Base-by-base conservation (phyloP, 2,888 invertebrate species). In the Horisme vitalbata region DNA sequence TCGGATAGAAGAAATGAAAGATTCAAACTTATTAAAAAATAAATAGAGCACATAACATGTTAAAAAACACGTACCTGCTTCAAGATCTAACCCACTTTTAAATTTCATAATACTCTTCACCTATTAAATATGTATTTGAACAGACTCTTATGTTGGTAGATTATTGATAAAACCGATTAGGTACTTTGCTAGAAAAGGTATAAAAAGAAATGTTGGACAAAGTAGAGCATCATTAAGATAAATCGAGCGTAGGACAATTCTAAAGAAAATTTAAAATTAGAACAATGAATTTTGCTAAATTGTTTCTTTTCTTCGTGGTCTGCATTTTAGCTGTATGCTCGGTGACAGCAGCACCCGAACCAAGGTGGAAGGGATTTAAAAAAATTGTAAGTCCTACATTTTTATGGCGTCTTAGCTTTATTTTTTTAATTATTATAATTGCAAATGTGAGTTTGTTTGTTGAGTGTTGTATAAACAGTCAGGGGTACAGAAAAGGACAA, bases 331-430 rank as follows among this genome's bases (percentile, higher is more conserved):
- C 60, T 8, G 8, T 71, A 12, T 30, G 50, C 1, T 39, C 47
- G 0, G 61, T 71, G 7, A 54, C 55, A 1, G 71, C 61, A 4
- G 64, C 66, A 0, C 75, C 75, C 1, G 66, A 65, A 20, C 74
- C 75, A 0, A 65, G 51, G 14, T 74, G 75, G 75, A 74, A 75
- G 51, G 54, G 63, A 0, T 72, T 71, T 23, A 71, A 74, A 44
- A 75, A 75, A 63, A 49, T 74, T 38, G 74, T 74, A 61, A 24
- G 54, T 60, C 1, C n/a, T n/a, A n/a, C n/a, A n/a, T n/a, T n/a
- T n/a, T n/a, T n/a, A n/a, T n/a, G n/a, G n/a, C n/a, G n/a, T n/a
- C n/a, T n/a, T n/a, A n/a, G n/a, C n/a, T 11, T 32, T 11, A 5
- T 11, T 4, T 10, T 10, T 20, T 0, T 10, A 12, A 14, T 8